Conservation (phyloP, 2,888 invertebrate species). For the Megamerina dolium region DNA sequence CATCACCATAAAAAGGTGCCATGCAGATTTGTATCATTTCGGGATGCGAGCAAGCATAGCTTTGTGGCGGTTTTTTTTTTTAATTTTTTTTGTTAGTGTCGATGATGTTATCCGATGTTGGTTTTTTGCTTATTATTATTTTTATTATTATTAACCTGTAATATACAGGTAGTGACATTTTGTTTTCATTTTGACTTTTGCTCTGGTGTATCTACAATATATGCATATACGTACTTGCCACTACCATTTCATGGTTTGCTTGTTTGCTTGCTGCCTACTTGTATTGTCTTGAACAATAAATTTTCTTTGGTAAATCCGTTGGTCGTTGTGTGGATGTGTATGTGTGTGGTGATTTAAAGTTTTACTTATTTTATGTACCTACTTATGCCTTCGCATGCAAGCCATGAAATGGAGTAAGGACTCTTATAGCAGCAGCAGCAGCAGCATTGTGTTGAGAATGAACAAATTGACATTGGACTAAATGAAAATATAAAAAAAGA, state of each 20-base stretch:
- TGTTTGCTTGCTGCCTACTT: constrained; percentile 2
- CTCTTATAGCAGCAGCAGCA: not conserved
- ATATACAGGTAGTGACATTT: too few species aligned
- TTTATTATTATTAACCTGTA: too few species aligned
- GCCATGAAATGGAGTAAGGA: not conserved
- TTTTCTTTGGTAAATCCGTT: constrained; percentile 39
- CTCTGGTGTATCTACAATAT: too few species aligned
- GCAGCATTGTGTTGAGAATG: constrained; percentile 8
- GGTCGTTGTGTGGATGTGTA: constrained; percentile 47
- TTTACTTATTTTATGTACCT: constrained; percentile 22
- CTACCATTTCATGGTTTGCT: too few species aligned
- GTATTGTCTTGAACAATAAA: constrained; percentile 42
- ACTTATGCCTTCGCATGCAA: too few species aligned
- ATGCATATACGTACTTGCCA: too few species aligned
- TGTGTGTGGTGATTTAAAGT: constrained; percentile 48
- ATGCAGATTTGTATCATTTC: constrained; percentile 43
- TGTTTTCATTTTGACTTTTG: constrained; percentile 18
- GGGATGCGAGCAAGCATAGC: constrained; percentile 18
- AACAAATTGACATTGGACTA: constrained; percentile 19
- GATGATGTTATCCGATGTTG: not conserved
- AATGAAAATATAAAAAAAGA: not conserved
- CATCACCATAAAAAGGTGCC: constrained; percentile 32
- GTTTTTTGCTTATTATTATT: not conserved
- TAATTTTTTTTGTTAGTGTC: constrained; percentile 1
- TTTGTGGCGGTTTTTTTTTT: constrained; percentile 6